These are phyloP conservation scores for Mesorhabditis spiculigera DNA, from an alignment of 2,888 invertebrate species.

Conservation along the genomic window DNA sequence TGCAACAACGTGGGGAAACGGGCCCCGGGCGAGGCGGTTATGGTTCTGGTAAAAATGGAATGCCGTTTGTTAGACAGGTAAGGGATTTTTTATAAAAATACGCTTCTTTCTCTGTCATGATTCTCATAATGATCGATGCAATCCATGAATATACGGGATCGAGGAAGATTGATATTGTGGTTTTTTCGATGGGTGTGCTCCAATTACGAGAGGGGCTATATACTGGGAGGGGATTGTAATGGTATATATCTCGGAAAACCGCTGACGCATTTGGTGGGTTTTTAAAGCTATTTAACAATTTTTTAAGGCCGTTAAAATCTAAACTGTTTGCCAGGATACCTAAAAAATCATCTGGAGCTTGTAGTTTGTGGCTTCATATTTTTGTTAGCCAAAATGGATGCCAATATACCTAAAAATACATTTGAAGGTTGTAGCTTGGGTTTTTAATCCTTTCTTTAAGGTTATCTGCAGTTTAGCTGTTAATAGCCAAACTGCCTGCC, in stretches of 20 bases:
- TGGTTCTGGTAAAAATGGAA: slow-evolving; percentile 3
- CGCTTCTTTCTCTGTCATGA: background rate
- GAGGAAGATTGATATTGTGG: background rate
- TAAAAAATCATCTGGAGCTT: too few species aligned
- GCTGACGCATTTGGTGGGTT: background rate
- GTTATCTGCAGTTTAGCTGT: too few species aligned
- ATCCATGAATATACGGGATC: background rate
- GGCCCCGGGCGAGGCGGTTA: background rate
- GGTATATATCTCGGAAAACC: background rate
- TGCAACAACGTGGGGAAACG: background rate
- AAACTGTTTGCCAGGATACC: too few species aligned
- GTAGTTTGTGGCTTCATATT: too few species aligned
- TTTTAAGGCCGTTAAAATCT: too few species aligned
- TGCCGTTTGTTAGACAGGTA: background rate
- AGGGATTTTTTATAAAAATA: background rate
- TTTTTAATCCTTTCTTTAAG: too few species aligned
- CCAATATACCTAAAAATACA: too few species aligned
- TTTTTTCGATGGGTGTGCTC: background rate
- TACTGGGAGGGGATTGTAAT: background rate
- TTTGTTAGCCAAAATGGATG: too few species aligned
- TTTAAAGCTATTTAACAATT: background rate
- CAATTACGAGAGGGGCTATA: background rate
- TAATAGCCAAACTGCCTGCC: too few species aligned
- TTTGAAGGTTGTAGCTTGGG: too few species aligned
- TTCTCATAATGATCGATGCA: background rate